Percentiles rank a stretch among this genome's conserved stretches.
Evolutionary conservation across 2,888 invertebrate species (phyloP).

Genomic region (Cheilosia grossa): DNA sequence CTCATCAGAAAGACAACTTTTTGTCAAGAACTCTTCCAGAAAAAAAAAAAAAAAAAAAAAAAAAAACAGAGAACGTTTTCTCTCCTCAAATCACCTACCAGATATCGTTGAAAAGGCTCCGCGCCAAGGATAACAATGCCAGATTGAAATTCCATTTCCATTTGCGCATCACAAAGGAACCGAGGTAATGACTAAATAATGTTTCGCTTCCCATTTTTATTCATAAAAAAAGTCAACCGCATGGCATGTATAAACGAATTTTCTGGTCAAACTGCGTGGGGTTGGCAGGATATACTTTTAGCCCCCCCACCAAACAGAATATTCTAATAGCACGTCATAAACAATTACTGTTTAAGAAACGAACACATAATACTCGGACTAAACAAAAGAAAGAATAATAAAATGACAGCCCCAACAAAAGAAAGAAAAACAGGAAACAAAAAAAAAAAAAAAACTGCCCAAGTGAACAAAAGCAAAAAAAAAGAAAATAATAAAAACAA

Average conservation of each 20-base stretch:
- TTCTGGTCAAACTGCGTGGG: slow-evolving; percentile 37
- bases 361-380: background rate
- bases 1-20: no score
- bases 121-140: background rate
- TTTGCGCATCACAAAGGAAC: slow-evolving; percentile 14
- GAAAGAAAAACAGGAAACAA: no score
- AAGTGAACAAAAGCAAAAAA: background rate
- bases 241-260: slow-evolving; percentile 47
- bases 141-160: slow-evolving; percentile 54
- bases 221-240: slow-evolving; percentile 11
- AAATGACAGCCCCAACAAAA: slow-evolving; percentile 41
- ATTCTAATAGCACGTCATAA: slow-evolving; percentile 49
- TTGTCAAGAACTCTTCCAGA: background rate
- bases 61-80: background rate
- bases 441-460: slow-evolving; percentile 6
- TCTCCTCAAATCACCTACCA: background rate
- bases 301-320: slow-evolving; percentile 26
- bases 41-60: no score
- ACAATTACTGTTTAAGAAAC: slow-evolving; percentile 47
- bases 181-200: slow-evolving; percentile 43
- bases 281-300: slow-evolving; percentile 4
- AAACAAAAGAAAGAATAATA: slow-evolving; percentile 7
- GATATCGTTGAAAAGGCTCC: background rate
- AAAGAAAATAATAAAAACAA: background rate
- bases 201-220: slow-evolving; percentile 19